These are phyloP conservation scores for Brachionus sp. DNA, from an alignment of 1,140 invertebrate species.

Conservation along the genomic window DNA sequence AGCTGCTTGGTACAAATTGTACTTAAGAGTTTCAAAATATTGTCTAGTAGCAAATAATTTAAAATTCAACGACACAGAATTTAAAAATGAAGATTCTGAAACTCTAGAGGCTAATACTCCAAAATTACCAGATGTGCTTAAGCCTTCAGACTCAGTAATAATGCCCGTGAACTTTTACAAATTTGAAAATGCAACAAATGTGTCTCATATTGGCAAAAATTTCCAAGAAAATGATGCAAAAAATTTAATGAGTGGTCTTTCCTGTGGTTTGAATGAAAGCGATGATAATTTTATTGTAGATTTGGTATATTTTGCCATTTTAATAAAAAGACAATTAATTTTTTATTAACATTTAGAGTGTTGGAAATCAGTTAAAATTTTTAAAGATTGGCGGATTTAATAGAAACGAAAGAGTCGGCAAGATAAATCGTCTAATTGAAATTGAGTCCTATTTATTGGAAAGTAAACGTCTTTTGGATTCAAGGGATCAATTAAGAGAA, in stretches of 20 bases:
- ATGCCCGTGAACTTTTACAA: constrained; percentile 23
- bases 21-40: constrained; percentile 8
- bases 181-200: constrained; percentile 20
- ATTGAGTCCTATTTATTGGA: not conserved
- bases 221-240: not conserved
- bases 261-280: constrained; percentile 10
- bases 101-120: not conserved
- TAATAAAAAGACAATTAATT: not conserved
- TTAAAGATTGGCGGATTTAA: constrained; percentile 36
- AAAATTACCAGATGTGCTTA: not conserved
- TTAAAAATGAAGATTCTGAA: not conserved
- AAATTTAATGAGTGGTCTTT: not conserved
- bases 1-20: constrained; percentile 11
- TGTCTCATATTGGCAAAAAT: not conserved
- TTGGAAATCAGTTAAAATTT: constrained; percentile 38
- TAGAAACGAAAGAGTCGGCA: constrained; percentile 17
- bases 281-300: constrained; percentile 34
- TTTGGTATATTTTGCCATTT: not conserved
- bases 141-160: not conserved
- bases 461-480: not conserved
- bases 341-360: not conserved
- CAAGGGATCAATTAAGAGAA: constrained; percentile 7
- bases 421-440: constrained; percentile 40
- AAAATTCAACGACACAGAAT: not conserved
- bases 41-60: constrained; percentile 15